Evolutionary conservation across 2,113 vertebrate species (phyloP).

Genomic region (Elgaria multicarinata): DNA sequence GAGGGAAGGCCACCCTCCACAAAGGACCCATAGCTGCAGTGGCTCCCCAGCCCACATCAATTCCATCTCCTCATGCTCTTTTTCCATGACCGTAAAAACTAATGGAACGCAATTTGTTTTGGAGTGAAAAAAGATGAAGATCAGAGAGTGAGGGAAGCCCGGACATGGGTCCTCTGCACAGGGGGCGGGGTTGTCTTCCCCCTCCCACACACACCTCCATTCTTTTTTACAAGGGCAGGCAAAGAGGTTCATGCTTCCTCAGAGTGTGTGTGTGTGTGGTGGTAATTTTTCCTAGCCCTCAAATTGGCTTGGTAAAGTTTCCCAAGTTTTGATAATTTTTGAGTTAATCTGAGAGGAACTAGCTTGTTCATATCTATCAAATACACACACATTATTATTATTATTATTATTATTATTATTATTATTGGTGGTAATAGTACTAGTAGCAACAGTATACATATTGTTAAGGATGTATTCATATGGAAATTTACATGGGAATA

Average conservation of each 20-base stretch:
- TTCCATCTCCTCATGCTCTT: too few species aligned
- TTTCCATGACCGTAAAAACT: too few species aligned
- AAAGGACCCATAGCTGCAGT: too few species aligned
- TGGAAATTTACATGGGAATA: neutral
- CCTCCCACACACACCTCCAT: neutral
- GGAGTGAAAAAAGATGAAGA: too few species aligned
- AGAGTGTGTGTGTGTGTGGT: neutral
- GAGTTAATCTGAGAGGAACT: neutral
- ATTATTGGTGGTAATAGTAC: too few species aligned
- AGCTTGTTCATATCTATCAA: neutral
- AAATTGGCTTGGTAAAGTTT: neutral
- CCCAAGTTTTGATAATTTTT: too few species aligned
- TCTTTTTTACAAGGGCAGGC: neutral
- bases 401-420: neutral
- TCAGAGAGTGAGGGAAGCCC: too few species aligned
- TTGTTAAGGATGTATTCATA: neutral
- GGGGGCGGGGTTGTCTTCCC: too few species aligned
- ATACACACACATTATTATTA: neutral
- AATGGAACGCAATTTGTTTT: too few species aligned
- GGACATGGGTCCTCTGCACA: too few species aligned
- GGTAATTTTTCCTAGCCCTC: neutral
- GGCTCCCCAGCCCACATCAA: too few species aligned
- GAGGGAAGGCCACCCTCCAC: too few species aligned
- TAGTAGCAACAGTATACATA: neutral
- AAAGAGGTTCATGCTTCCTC: neutral